Evolutionary conservation across 2,888 invertebrate genomes (phyloP), one percentile per base, ranked within the genome.

Genomic region (Pimpla rufipes): DNA sequence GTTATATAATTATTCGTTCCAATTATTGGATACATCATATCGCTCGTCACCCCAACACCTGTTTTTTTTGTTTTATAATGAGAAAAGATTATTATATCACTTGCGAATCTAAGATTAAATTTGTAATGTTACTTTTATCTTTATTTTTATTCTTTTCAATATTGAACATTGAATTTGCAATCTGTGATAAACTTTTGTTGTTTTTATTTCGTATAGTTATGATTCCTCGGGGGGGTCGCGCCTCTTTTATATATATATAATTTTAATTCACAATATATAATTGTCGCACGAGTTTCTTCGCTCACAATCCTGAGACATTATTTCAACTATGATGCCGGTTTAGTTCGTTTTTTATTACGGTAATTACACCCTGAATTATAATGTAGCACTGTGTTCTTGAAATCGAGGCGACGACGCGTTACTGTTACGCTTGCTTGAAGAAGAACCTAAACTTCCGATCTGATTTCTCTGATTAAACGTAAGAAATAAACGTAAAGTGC

Each of bases 91-190:
- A 85, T 83, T 81, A 85, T 83, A 82, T 80, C 79, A 76, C 59
- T 77, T 59, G 66, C 76, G 57, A 59, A 81, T 86, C 71, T 84
- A 84, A 52, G 78, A 84, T 85, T 84, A 76, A 83, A 85, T 87
- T 85, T 87, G 47, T 79, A 77, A 83, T 87, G 79, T 87, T 80
- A 85, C 86, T 68, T 68, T 67, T 67, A 47, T 59, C 45, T 45
- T 23, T 67, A 45, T 23, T 42, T 29, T 71, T 57, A 40, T 59
- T 73, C 86, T 85, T 85, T 87, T 88, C 81, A 87, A 87, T 88
- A 86, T 88, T 86, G 85, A 87, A 88, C 87, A 87, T 85, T 86
- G 79, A 87, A 87, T 86, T 77, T 87, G 84, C 78, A 81, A 87
- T 83, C 84, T 85, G 85, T 84, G 85, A 86, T 85, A 82, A 76